A percentile compares a stretch with the other conserved stretches of the same genome.
These are phyloP conservation scores for Hermatobates lingyangjiaoensis DNA, from an alignment of 1,140 invertebrate species.

Conservation along the genomic window DNA sequence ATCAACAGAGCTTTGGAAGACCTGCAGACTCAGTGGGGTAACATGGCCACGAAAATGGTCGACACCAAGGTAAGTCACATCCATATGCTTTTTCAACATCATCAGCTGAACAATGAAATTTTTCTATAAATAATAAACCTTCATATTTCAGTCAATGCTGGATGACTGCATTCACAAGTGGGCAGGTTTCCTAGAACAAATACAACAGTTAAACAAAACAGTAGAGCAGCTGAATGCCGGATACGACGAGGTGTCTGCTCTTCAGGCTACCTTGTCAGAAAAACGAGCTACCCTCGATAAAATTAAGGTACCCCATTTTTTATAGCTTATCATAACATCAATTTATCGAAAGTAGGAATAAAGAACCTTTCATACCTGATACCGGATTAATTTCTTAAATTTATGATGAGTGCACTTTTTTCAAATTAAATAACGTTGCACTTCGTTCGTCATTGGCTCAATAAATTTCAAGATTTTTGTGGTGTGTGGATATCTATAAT, in stretches of 20 bases:
- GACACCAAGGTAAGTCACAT: conserved; percentile 45
- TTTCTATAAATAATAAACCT: background rate
- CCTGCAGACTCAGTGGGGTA: conserved; percentile 79
- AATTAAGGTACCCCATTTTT: conserved; percentile 36
- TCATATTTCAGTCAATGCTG: conserved; percentile 34
- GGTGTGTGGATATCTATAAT: no score
- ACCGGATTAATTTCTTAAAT: no score
- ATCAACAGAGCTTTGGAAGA: conserved; percentile 67
- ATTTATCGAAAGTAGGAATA: no score
- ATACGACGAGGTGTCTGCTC: conserved; percentile 49
- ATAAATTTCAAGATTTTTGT: no score
- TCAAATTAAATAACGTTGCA: no score
- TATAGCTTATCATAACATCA: background rate
- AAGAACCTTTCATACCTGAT: no score
- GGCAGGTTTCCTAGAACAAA: conserved; percentile 71
- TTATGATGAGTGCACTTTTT: no score
- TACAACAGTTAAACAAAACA: conserved; percentile 65
- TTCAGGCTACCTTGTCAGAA: conserved; percentile 61
- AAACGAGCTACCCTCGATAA: conserved; percentile 69
- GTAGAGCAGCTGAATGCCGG: conserved; percentile 54
- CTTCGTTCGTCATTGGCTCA: no score
- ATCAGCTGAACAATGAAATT: background rate
- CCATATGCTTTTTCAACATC: background rate
- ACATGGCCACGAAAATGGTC: conserved; percentile 66
- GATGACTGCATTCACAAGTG: conserved; percentile 79